A percentile compares a stretch with the other conserved stretches of the same genome.
Conservation (phyloP, 2,113 vertebrate species). For the Nestor notabilis region DNA sequence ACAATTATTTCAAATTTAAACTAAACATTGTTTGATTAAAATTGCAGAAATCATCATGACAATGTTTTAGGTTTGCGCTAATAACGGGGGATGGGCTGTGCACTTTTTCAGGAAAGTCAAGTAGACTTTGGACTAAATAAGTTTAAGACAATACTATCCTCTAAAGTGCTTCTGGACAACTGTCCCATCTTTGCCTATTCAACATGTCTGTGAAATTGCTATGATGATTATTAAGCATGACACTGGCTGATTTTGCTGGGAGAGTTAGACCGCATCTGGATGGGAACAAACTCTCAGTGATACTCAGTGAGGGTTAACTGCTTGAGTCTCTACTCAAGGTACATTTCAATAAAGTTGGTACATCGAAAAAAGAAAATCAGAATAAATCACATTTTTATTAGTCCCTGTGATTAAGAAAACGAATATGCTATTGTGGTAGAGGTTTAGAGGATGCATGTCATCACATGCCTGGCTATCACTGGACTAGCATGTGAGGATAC, state of each 20-base stretch:
- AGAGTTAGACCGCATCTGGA: neutral
- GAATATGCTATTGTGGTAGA: neutral
- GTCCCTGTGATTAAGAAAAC: neutral
- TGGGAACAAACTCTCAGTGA: neutral
- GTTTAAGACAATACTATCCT: neutral
- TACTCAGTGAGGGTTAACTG: neutral
- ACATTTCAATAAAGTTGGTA: neutral
- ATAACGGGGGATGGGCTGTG: neutral
- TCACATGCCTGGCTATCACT: neutral
- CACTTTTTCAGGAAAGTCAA: neutral
- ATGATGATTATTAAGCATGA: neutral
- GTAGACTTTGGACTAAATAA: neutral
- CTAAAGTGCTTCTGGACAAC: neutral
- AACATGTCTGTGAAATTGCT: neutral
- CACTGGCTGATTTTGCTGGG: neutral
- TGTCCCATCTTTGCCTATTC: neutral
- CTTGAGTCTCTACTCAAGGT: neutral
- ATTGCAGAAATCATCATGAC: neutral
- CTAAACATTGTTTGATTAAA: neutral
- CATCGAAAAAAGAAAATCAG: neutral
- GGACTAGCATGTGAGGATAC: neutral
- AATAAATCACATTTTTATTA: neutral
- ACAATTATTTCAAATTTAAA: neutral
- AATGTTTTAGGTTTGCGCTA: neutral
- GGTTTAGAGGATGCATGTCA: accelerated